phyloP scores from a whole-genome alignment of 2,113 vertebrate species.

The Conger conger region DNA sequence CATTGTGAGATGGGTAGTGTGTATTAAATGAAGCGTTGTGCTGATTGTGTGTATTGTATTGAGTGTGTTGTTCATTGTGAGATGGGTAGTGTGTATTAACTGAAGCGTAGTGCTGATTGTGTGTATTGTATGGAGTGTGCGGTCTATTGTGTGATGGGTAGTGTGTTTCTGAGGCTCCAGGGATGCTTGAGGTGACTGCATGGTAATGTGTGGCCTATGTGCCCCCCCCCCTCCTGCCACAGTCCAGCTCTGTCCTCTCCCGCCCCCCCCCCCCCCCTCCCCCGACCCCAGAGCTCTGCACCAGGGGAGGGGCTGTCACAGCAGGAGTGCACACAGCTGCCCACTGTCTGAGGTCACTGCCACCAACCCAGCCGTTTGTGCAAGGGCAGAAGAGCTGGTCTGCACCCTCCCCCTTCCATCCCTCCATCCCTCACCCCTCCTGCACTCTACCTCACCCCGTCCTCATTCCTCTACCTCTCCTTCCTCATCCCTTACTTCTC shows the following conservation, averaged over 20 bases:
- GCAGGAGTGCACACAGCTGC: too few relatives aligned
- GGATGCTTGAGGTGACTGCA: background rate
- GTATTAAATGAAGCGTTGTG: background rate
- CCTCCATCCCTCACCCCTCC: background rate
- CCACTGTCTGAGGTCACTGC: background rate
- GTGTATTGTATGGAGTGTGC: background rate
- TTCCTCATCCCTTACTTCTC: background rate
- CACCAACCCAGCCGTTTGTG: background rate
- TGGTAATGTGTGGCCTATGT: background rate
- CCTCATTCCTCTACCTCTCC: background rate
- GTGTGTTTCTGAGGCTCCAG: background rate
- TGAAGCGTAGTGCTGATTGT: background rate
- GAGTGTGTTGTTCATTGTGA: too few relatives aligned
- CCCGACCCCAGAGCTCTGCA: background rate
- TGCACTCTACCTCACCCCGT: background rate
- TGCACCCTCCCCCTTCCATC: background rate
- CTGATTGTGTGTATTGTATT: background rate
- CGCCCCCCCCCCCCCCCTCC: background rate
- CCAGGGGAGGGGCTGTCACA: conserved; percentile 1
- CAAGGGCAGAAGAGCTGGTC: background rate
- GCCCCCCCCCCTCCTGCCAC: background rate
- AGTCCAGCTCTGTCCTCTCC: background rate
- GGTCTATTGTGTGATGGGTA: background rate
- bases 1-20: background rate
- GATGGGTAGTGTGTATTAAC: background rate